Conservation (phyloP, 2,888 invertebrate species). For the Allygus modestus region DNA sequence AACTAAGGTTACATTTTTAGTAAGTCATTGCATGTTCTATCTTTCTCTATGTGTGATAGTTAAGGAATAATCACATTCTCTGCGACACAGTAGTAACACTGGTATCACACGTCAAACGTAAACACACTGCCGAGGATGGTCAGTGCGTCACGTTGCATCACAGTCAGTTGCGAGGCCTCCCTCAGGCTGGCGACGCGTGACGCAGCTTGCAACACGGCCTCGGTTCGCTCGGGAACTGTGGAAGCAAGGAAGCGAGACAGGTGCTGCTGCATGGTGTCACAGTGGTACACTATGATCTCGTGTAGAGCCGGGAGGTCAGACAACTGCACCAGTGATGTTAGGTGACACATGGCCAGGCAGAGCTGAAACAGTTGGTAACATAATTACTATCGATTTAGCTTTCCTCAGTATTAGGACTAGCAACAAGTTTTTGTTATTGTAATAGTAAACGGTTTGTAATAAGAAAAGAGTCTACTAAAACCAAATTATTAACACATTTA, state of each 20-base stretch:
- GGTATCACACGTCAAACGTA: conserved; percentile 24
- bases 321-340: conserved; percentile 79
- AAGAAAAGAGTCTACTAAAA: too few relatives aligned
- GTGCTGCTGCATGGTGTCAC: conserved; percentile 73
- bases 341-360: conserved; percentile 85
- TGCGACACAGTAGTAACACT: background rate
- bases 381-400: conserved; percentile 31
- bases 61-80: too few relatives aligned
- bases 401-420: conserved; percentile 62
- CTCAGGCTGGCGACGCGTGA: conserved; percentile 1
- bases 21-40: too few relatives aligned
- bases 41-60: too few relatives aligned
- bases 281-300: conserved; percentile 76
- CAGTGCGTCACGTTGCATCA: conserved; percentile 27
- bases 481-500: too few relatives aligned
- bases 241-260: conserved; percentile 74
- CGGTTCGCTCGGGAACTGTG: conserved; percentile 73
- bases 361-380: conserved; percentile 77
- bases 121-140: conserved; percentile 23
- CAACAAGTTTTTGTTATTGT: too few relatives aligned
- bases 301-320: conserved; percentile 79
- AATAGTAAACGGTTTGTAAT: too few relatives aligned
- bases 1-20: too few relatives aligned
- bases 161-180: background rate
- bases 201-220: conserved; percentile 54